Percentiles rank a stretch among this genome's conserved stretches.
Evolutionary conservation across 1,140 invertebrate genomes (phyloP).

Genomic region (Ceratitis capitata): DNA sequence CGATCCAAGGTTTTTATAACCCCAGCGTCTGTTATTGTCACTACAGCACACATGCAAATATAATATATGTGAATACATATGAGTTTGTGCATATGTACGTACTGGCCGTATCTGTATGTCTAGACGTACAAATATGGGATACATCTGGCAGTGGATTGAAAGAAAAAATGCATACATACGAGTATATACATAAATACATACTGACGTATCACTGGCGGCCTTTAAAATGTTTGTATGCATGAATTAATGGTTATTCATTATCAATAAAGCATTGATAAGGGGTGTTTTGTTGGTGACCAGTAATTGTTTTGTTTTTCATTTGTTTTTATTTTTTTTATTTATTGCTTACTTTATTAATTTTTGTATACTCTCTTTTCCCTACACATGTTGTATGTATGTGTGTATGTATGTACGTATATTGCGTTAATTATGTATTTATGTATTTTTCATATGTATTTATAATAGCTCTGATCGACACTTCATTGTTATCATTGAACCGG

Average conservation of each 20-base stretch:
- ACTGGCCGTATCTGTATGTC: neutral
- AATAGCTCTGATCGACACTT: neutral
- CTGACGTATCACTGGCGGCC: neutral
- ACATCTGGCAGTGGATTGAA: conserved; percentile 12
- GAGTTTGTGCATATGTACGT: neutral
- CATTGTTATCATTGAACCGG: neutral
- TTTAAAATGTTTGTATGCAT: neutral
- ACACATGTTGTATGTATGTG: neutral
- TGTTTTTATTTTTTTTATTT: neutral
- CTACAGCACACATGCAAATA: neutral
- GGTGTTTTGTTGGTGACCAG: too few species aligned
- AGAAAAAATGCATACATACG: neutral
- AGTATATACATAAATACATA: neutral
- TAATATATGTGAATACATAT: neutral
- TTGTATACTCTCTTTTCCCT: neutral
- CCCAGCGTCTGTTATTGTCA: neutral
- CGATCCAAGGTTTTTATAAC: neutral
- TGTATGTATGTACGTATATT: neutral
- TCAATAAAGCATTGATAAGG: neutral
- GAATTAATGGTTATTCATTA: neutral
- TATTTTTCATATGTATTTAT: neutral
- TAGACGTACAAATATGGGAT: neutral
- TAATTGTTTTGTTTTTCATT: neutral
- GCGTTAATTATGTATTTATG: neutral
- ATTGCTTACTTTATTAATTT: neutral